Conservation (phyloP, 2,113 vertebrate species). For the Cyprinodon tularosa region DNA sequence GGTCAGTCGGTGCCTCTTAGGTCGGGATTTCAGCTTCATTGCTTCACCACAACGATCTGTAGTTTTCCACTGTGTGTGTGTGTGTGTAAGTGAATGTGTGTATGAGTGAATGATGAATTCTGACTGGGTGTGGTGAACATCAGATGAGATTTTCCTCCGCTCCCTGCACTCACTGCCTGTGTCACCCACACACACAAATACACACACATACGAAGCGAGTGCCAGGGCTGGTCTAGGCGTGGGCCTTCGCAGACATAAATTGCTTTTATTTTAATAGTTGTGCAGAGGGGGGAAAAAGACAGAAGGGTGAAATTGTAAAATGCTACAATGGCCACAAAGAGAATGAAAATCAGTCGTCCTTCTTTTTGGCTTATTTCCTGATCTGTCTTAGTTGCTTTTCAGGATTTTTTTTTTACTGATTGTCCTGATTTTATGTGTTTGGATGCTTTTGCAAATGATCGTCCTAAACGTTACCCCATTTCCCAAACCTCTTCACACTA, state of each 20-base stretch:
- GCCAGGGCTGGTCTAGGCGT: slow-evolving; percentile 77
- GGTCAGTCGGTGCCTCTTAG: slow-evolving; percentile 55
- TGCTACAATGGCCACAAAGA: slow-evolving; percentile 41
- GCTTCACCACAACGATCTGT: slow-evolving; percentile 70
- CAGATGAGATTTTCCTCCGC: slow-evolving; percentile 79
- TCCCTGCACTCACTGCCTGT: slow-evolving; percentile 52
- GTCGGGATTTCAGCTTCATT: slow-evolving; percentile 60
- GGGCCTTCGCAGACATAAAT: slow-evolving; percentile 76
- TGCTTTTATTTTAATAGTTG: slow-evolving; percentile 79
- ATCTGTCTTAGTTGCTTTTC: slow-evolving; percentile 15
- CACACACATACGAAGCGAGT: slow-evolving; percentile 35
- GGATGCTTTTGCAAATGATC: slow-evolving; percentile 36
- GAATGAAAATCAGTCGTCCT: slow-evolving; percentile 42
- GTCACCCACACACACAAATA: slow-evolving; percentile 23
- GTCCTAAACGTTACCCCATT: slow-evolving; percentile 25
- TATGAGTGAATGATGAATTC: slow-evolving; percentile 65
- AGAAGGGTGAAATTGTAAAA: slow-evolving; percentile 47
- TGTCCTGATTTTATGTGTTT: slow-evolving; percentile 11
- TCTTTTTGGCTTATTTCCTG: slow-evolving; percentile 1
- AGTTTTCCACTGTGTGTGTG: slow-evolving; percentile 72
- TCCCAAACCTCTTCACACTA: slow-evolving; percentile 4
- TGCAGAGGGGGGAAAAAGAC: slow-evolving; percentile 44
- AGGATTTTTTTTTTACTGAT: background rate
- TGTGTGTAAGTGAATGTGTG: slow-evolving; percentile 31
- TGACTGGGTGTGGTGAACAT: slow-evolving; percentile 78